Base-by-base conservation (phyloP, 2,113 vertebrate genomes). In the Sisor rabdophorus region DNA sequence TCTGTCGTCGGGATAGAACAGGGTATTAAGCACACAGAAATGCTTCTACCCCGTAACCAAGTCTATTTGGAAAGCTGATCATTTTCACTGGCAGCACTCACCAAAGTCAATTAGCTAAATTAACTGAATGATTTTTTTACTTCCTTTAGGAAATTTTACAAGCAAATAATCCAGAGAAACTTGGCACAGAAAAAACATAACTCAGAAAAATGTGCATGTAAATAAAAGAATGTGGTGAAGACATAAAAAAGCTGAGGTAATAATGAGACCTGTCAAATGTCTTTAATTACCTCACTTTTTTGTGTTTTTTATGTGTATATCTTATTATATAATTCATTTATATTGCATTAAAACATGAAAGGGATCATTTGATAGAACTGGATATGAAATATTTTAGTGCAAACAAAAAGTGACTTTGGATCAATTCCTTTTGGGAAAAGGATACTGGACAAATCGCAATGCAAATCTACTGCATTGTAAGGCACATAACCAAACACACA, bases 51-150 rank as follows among this genome's bases (percentile, higher is more conserved):
- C 87, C 88, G 7, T 55, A 54, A 75, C 54, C 65, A 55, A 93
- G 89, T 93, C 89, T 92, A 90, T 95, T 94, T 93, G 88, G 85
- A 89, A 87, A 87, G 87, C 85, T 88, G 90, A 93, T 94, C 88
- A 93, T 93, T 91, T 88, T 85, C 88, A 89, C 87, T 91, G 89
- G 88, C 91, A 92, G 91, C 78, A 86, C 89, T 90, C 91, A 91
- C 89, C 89, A 88, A 94, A 94, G 91, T 92, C 86, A 94, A 94
- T 95, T 93, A 93, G 85, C 61, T 47, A 48, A 87, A 86, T 81
- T 84, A 84, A 88, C 89, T 88, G 12, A 81, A 87, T 84, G 87
- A 60, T 85, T 88, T 90, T 85, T 91, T 92, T 92, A 91, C 86
- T 92, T 87, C 88, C 83, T 85, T 82, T 85, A 89, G 87, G 76